Evolutionary conservation across 2,113 vertebrate genomes (phyloP), one percentile per base, ranked within the genome.

Genomic region (Ctenomys sociabilis): DNA sequence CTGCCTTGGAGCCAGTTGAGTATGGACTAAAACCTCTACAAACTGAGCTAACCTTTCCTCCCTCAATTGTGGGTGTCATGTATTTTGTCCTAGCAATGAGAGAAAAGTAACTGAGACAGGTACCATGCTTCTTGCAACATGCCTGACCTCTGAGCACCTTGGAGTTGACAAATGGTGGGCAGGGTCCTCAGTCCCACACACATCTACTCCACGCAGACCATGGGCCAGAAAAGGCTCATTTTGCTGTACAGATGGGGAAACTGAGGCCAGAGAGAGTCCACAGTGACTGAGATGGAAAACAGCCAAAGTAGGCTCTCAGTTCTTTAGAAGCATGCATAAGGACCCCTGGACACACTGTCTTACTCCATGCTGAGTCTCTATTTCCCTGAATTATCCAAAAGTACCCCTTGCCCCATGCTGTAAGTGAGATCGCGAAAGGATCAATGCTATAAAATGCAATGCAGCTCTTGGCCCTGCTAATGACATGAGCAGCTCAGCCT

Each of bases 401-500:
- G 32, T 28, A 30, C 12, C 66, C 91, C 4, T 2, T 14, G 43
- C 4, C 11, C 26, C 22, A 3, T 0, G 2, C 40, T 63, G 59
- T 61, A 24, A 68, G 19, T 32, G 73, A 89, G 80, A 37, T 24
- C 28, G 84, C 73, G 13, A 54, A 94, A 94, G 26, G 82, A 72
- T 30, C n/a, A 30, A 9, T 35, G 40, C 32, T 0, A 5, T 32
- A 32, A 4, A 8, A 26, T 5, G 54, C 73, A 63, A 52, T 73
- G 72, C n/a, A 28, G 49, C 73, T 73, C n/a, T 28, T 2, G 17
- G 72, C 70, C 37, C 43, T 28, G 16, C n/a, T 30, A 72, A 83
- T 7, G 45, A n/a, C 43, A 80, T 1, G 49, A 2, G 12, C 0
- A 13, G 16, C 59, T 82, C 2, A 1, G 70, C 72, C 57, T 26